Base-by-base conservation (phyloP, 2,888 invertebrate species). In the Phoenoteleia sp. region DNA sequence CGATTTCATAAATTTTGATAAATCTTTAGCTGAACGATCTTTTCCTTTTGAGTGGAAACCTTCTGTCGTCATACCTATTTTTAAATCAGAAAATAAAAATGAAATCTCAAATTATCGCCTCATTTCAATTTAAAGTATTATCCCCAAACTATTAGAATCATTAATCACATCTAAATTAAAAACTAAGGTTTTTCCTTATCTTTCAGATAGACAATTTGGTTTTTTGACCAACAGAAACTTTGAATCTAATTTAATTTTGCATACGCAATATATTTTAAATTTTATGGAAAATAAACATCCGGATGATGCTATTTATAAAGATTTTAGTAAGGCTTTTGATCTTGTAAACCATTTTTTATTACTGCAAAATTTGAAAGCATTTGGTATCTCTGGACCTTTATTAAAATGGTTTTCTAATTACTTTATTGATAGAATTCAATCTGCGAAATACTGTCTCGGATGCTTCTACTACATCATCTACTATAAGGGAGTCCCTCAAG, bases 321-420 rank as follows among this genome's bases (percentile, higher is more conserved):
- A 54, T 54, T 54, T 54, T 23, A 25, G 25, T 13, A 54, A 54
- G n/a, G 54, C 54, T 2, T 54, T 54, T 27, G 54, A 54, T 23
- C 13, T 23, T n/a, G 54, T 54, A 23, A 54, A 54, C 11, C 54
- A 54, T 11, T 4, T 7, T 5, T 17, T 54, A 21, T 23, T 54
- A 27, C n/a, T 54, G 19, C 5, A n/a, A 4, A 54, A 54, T 9
- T 23, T 54, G 5, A 23, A 54, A 25, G 2, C 23, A 25, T 27
- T 54, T 54, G 54, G 54, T 23, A 2, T 54, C 4, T 6, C 2
- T 23, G 54, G 54, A 4, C 23, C 23, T 3, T n/a, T 54, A 19
- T 23, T 54, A 27, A 17, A 5, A 13, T 54, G 54, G 54, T 15
- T 54, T 17, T 7, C 3, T 2, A 15, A 5, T 23, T 54, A 54